Conservation (phyloP, 2,797 vertebrate species). For the Smutsia gigantea region DNA sequence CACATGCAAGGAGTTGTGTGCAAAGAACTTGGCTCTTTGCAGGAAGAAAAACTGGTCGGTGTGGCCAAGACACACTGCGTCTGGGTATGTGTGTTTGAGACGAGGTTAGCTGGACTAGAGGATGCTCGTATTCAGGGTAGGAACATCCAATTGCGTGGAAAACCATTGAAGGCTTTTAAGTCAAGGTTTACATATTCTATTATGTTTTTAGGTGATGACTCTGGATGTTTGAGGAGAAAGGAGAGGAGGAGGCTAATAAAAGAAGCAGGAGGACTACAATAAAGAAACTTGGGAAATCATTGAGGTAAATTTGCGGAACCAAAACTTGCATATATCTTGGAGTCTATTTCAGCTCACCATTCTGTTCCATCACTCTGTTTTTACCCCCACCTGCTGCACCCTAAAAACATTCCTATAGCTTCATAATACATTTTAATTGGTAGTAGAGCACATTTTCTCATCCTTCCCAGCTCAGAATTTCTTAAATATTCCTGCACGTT, state of each 20-base stretch:
- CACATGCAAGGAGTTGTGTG: accelerated
- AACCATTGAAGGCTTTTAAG: background rate
- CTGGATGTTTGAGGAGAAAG: too few relatives aligned
- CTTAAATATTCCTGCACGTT: background rate
- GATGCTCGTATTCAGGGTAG: background rate
- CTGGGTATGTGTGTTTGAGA: accelerated
- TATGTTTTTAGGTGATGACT: background rate
- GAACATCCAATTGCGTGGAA: background rate
- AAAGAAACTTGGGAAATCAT: background rate
- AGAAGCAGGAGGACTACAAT: background rate
- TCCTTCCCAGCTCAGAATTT: background rate
- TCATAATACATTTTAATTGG: background rate
- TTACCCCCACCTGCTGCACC: background rate
- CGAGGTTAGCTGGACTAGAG: background rate
- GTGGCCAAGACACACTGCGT: background rate
- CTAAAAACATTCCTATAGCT: background rate
- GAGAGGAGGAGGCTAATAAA: background rate
- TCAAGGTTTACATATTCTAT: background rate
- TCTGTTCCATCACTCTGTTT: background rate
- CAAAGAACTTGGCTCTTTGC: background rate
- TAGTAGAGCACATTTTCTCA: background rate
- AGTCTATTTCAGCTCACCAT: background rate
- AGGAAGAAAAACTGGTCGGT: background rate
- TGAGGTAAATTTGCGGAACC: background rate
- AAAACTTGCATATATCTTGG: background rate